Evolutionary conservation across 1,140 invertebrate genomes (phyloP).

Genomic region (Venustaconcha ellipsiformis): DNA sequence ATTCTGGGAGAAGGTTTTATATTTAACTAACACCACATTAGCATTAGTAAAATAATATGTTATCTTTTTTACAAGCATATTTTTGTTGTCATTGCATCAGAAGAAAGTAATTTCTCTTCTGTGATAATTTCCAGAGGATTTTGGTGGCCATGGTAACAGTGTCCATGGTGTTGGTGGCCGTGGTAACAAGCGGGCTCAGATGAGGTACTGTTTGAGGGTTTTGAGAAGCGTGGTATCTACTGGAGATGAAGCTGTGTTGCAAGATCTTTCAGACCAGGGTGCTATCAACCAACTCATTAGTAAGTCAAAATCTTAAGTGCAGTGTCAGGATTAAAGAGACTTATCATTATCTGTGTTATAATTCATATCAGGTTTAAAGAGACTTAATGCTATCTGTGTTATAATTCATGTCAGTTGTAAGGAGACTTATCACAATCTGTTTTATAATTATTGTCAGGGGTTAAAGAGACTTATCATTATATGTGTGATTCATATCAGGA

Average conservation of each 20-base stretch:
- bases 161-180: conserved; percentile 66
- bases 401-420: too few species aligned
- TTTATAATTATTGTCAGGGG: too few species aligned
- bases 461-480: too few species aligned
- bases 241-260: conserved; percentile 58
- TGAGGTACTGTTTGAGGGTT: conserved; percentile 65
- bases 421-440: too few species aligned
- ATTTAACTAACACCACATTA: neutral
- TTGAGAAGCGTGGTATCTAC: conserved; percentile 65
- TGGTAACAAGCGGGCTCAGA: conserved; percentile 68
- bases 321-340: too few species aligned
- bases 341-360: too few species aligned
- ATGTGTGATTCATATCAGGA: too few species aligned
- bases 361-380: too few species aligned
- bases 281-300: conserved; percentile 65
- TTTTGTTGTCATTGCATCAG: neutral
- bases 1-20: neutral
- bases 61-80: neutral
- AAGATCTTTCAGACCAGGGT: conserved; percentile 67
- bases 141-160: conserved; percentile 69
- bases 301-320: conserved; percentile 32
- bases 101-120: neutral
- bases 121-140: conserved; percentile 56
- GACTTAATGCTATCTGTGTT: too few species aligned
- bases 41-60: neutral